Evolutionary conservation across 2,888 invertebrate species (phyloP).

Genomic region (Nasonovia ribisnigri): DNA sequence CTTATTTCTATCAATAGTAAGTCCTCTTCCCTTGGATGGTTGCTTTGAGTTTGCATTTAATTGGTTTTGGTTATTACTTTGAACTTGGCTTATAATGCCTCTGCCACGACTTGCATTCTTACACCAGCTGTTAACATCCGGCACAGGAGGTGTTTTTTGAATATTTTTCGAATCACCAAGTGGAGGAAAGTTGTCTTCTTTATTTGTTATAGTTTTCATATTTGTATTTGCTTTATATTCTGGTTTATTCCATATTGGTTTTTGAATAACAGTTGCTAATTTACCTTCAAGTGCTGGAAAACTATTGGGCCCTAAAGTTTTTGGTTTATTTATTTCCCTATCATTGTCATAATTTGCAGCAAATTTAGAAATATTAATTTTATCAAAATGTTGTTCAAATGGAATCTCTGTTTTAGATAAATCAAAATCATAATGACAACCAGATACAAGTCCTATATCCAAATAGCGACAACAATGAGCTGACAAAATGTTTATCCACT

Average conservation of each 20-base stretch:
- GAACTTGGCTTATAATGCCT: not conserved
- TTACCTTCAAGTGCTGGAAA: constrained; percentile 24
- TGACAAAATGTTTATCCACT: constrained; percentile 53
- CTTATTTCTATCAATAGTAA: not conserved
- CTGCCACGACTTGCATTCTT: not conserved
- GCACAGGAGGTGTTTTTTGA: not conserved
- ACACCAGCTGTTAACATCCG: not conserved
- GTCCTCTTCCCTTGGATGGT: not conserved
- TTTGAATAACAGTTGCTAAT: not conserved
- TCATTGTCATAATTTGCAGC: not conserved
- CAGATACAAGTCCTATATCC: constrained; percentile 7
- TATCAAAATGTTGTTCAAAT: not conserved
- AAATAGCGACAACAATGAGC: constrained; percentile 55
- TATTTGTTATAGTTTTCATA: not conserved
- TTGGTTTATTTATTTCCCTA: not conserved
- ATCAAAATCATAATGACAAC: constrained; percentile 55
- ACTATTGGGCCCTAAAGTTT: not conserved
- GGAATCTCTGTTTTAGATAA: not conserved
- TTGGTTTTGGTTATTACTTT: not conserved
- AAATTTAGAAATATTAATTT: not conserved
- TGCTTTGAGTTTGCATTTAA: not conserved
- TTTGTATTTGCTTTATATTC: not conserved
- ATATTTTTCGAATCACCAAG: not conserved
- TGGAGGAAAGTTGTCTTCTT: constrained; percentile 24
- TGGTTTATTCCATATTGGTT: constrained; percentile 35